These are phyloP conservation scores for Brachypteracias leptosomus DNA, from an alignment of 2,113 vertebrate species.

Conservation along the genomic window DNA sequence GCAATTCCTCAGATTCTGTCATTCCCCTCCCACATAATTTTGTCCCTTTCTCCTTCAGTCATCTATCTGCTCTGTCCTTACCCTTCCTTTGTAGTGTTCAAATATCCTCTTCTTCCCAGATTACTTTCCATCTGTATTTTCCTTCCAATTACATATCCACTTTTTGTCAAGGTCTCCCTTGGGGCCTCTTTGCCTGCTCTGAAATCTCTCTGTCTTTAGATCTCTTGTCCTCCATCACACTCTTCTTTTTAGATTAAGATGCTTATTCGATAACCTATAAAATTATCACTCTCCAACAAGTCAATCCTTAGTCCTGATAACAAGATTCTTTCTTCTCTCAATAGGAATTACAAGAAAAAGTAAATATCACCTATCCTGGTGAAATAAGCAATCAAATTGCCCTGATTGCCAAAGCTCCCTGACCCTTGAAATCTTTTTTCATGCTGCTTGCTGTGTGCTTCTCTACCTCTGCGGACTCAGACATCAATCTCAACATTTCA, in stretches of 20 bases:
- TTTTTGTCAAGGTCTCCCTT: neutral
- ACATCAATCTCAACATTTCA: neutral
- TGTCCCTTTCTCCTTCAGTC: neutral
- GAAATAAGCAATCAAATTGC: neutral
- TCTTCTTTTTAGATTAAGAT: neutral
- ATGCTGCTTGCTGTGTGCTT: neutral
- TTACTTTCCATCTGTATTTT: neutral
- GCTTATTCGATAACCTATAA: neutral
- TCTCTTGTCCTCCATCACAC: neutral
- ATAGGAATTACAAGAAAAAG: neutral
- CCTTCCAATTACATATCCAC: neutral
- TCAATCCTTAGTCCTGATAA: neutral
- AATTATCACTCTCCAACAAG: neutral
- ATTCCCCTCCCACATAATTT: neutral
- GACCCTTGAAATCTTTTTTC: neutral
- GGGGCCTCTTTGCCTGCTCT: neutral
- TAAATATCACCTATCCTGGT: neutral
- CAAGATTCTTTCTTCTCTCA: neutral
- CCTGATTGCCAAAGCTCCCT: neutral
- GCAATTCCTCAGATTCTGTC: neutral
- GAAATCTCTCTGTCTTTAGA: neutral
- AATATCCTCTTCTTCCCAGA: neutral
- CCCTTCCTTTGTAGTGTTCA: neutral
- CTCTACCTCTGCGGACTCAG: neutral
- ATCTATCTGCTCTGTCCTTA: neutral